These are phyloP conservation scores for Acanthosepion lycidas DNA, from an alignment of 2,888 invertebrate genomes.

Conservation along the genomic window DNA sequence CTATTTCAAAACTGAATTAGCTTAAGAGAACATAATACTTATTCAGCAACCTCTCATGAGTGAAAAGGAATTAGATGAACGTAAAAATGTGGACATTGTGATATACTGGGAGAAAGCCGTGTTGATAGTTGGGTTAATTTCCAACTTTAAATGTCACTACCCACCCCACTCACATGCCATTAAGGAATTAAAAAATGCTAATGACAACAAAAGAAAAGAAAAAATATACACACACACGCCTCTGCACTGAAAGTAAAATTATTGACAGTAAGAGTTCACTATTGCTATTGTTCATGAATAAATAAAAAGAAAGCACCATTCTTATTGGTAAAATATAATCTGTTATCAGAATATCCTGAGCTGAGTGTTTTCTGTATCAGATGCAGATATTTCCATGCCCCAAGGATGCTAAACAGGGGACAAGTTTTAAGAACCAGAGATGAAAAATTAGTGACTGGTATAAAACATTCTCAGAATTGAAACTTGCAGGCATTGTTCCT, in stretches of 20 bases:
- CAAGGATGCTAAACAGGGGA: too few relatives aligned
- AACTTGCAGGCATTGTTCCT: background rate
- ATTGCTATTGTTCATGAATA: too few relatives aligned
- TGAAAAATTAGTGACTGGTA: background rate
- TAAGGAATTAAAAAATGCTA: too few relatives aligned
- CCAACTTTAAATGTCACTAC: background rate
- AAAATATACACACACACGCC: background rate
- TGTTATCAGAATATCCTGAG: background rate
- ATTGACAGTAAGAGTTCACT: background rate
- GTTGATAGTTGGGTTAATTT: background rate
- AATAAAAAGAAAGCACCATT: too few relatives aligned
- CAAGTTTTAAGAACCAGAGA: too few relatives aligned
- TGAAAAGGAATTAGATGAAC: background rate
- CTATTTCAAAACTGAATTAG: background rate
- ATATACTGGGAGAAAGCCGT: background rate
- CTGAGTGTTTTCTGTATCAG: background rate
- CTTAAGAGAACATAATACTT: background rate
- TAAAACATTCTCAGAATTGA: background rate
- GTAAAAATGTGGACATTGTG: too few relatives aligned
- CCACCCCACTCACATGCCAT: too few relatives aligned
- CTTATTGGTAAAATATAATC: background rate
- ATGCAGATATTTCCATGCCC: background rate
- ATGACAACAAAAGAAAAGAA: too few relatives aligned
- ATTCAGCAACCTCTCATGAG: background rate
- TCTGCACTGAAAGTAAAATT: background rate